Conservation (phyloP, 1,140 invertebrate species). For the Chionoecetes opilio region DNA sequence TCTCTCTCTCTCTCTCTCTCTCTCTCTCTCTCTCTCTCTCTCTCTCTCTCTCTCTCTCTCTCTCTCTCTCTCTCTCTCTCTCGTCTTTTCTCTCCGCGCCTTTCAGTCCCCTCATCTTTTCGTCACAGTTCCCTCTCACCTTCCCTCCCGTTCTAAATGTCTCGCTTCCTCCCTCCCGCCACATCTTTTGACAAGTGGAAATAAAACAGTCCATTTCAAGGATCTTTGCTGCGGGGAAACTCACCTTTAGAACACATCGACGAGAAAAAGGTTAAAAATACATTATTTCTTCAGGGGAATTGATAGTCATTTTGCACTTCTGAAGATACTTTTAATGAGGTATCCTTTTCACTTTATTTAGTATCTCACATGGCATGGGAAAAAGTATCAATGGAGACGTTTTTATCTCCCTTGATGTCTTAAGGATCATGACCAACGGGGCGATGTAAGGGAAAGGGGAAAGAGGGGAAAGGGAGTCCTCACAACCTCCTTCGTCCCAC, state of each 20-base stretch:
- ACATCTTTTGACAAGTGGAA: conserved; percentile 29
- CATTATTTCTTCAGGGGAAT: neutral
- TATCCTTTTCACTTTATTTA: neutral
- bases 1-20: neutral
- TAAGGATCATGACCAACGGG: neutral
- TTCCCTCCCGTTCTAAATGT: neutral
- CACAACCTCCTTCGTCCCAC: no score
- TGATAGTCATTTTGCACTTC: neutral
- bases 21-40: conserved; percentile 34
- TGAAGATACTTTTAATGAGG: neutral
- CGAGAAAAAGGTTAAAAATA: neutral
- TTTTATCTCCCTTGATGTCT: neutral
- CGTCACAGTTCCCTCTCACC: neutral
- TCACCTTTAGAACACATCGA: neutral
- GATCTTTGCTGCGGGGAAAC: conserved; percentile 7
- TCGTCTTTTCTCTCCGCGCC: neutral
- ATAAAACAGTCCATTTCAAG: conserved; percentile 7
- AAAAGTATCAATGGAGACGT: neutral
- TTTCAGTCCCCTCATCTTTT: neutral
- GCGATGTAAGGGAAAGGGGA: neutral
- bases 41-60: conserved; percentile 48
- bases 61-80: conserved; percentile 41
- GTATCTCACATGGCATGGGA: neutral
- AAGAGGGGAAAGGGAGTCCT: neutral
- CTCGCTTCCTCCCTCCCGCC: neutral